Conservation (phyloP, 2,113 vertebrate species). For the Trochalopteron elliotii region DNA sequence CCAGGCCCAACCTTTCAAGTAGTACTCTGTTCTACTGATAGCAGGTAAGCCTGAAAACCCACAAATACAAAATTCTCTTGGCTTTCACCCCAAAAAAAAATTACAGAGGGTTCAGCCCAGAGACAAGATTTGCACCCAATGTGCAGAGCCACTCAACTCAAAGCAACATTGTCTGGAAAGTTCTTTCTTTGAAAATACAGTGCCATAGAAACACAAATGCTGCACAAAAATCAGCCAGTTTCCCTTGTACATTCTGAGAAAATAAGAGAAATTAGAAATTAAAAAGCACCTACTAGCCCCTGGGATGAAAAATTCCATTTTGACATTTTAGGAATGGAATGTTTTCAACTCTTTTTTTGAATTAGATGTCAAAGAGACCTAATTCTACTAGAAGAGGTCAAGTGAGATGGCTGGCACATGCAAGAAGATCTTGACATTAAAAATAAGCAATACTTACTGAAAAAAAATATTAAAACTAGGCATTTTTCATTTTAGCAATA, state of each 20-base stretch:
- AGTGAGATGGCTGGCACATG: background rate
- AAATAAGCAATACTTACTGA: background rate
- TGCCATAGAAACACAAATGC: background rate
- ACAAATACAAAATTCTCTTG: background rate
- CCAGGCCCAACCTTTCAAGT: background rate
- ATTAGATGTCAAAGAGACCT: background rate
- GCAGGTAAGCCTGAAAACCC: background rate
- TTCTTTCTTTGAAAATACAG: background rate
- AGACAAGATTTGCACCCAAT: background rate
- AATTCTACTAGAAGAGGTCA: background rate
- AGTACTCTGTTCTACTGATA: background rate
- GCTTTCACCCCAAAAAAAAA: background rate
- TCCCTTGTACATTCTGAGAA: background rate
- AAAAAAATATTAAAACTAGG: background rate
- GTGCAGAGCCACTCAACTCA: fast-evolving
- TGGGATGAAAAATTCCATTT: background rate
- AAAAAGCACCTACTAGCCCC: background rate
- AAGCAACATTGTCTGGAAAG: fast-evolving
- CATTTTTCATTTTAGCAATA: background rate
- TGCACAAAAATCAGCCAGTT: background rate
- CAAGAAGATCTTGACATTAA: background rate
- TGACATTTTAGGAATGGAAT: background rate
- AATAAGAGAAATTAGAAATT: background rate
- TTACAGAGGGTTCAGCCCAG: background rate
- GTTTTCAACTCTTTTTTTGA: background rate